Evolutionary conservation across 2,888 invertebrate species (phyloP).

Genomic region (Diploptera punctata): DNA sequence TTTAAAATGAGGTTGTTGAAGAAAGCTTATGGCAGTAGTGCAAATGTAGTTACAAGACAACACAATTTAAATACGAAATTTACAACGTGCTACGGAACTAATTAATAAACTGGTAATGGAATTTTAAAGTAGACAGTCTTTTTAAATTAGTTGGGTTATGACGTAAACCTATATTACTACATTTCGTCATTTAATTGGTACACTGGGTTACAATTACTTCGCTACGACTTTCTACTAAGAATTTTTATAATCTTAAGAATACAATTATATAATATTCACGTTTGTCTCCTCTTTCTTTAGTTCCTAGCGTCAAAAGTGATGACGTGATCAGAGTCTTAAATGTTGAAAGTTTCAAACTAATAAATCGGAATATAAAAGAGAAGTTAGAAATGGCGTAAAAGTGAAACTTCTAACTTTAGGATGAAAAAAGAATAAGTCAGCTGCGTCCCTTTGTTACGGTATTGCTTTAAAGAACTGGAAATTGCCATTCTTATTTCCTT

Average conservation of each 20-base stretch:
- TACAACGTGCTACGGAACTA: constrained; percentile 19
- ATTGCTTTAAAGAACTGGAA: constrained; percentile 14
- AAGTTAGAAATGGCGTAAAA: constrained; percentile 20
- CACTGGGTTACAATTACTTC: constrained; percentile 8
- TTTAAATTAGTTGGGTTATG: constrained; percentile 19
- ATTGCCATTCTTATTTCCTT: constrained; percentile 18
- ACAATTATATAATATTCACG: constrained; percentile 22
- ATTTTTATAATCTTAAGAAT: background rate
- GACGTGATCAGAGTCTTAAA: constrained; percentile 12
- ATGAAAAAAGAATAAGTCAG: constrained; percentile 33
- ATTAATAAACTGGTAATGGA: constrained; percentile 27
- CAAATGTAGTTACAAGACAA: constrained; percentile 20
- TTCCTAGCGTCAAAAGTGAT: background rate
- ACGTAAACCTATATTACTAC: constrained; percentile 27
- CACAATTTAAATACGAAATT: constrained; percentile 29
- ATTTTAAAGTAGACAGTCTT: constrained; percentile 30
- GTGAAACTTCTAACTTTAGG: constrained; percentile 36
- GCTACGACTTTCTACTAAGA: constrained; percentile 14
- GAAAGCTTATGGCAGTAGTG: constrained; percentile 6
- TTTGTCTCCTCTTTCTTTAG: background rate
- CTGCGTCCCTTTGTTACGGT: constrained; percentile 26
- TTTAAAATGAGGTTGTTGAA: constrained; percentile 21
- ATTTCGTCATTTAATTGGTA: constrained; percentile 19
- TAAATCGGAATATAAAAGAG: constrained; percentile 10
- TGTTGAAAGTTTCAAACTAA: constrained; percentile 6